Evolutionary conservation across 2,797 vertebrate genomes (phyloP).

Genomic region (Gymnodraco acuticeps): DNA sequence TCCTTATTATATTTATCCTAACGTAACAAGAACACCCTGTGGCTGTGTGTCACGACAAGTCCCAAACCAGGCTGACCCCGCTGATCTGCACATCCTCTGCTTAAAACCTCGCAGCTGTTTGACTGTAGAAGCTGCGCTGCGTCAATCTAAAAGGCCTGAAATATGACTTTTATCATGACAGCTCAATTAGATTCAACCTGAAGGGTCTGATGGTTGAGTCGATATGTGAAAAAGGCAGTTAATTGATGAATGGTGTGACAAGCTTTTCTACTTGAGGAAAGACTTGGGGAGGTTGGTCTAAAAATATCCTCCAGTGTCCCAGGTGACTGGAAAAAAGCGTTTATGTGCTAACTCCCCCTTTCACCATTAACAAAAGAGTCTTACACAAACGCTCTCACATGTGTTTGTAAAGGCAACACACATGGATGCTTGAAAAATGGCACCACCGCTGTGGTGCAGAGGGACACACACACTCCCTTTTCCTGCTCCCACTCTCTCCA

Average conservation of each 20-base stretch:
- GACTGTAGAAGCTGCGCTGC: conserved; percentile 29
- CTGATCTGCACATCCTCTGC: conserved; percentile 19
- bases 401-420: conserved; percentile 40
- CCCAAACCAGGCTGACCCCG: conserved; percentile 19
- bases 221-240: conserved; percentile 12
- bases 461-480: conserved; percentile 43
- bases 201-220: conserved; percentile 16
- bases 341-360: conserved; percentile 45
- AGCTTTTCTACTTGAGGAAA: conserved; percentile 12
- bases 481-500: conserved; percentile 47
- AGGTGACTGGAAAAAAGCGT: conserved; percentile 35
- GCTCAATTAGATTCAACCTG: conserved; percentile 43
- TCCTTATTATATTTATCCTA: conserved; percentile 25
- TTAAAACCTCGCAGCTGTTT: conserved; percentile 11
- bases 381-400: conserved; percentile 34
- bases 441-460: conserved; percentile 32
- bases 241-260: conserved; percentile 29
- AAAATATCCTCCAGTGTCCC: conserved; percentile 52
- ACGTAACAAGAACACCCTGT: background rate
- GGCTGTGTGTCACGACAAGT: conserved; percentile 26
- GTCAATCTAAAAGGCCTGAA: conserved; percentile 27
- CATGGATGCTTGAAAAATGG: conserved; percentile 48
- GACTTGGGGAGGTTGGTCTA: conserved; percentile 33
- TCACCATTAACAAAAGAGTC: conserved; percentile 53
- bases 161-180: conserved; percentile 26